These are phyloP conservation scores for Perca fluviatilis DNA, from an alignment of 2,113 vertebrate genomes.

Conservation along the genomic window DNA sequence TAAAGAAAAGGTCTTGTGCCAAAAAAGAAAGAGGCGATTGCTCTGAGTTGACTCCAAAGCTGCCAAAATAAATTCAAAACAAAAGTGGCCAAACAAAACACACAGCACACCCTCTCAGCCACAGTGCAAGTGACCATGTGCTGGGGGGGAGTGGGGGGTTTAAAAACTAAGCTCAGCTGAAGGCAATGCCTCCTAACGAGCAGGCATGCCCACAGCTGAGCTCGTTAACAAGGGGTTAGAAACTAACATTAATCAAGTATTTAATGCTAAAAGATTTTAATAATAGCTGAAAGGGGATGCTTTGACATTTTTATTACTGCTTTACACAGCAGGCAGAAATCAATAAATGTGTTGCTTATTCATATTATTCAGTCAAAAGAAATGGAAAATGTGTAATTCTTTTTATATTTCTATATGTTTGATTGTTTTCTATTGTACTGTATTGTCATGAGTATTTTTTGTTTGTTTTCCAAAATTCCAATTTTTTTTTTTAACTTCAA, in stretches of 20 bases:
- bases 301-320: too few relatives aligned
- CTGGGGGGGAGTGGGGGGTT: conserved; percentile 5
- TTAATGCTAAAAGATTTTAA: conserved; percentile 10
- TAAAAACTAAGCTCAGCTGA: conserved; percentile 39
- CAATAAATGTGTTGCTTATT: not conserved
- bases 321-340: not conserved
- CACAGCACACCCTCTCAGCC: not conserved
- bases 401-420: too few relatives aligned
- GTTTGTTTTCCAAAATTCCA: not conserved
- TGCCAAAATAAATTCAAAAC: not conserved
- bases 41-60: not conserved
- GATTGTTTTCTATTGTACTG: too few relatives aligned
- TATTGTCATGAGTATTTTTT: not conserved
- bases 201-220: conserved; percentile 3
- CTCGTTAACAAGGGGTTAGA: conserved; percentile 4
- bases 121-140: conserved; percentile 5
- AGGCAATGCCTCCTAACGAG: conserved; percentile 30
- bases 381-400: too few relatives aligned
- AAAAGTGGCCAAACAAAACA: not conserved
- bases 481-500: not conserved
- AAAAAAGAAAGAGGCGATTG: not conserved
- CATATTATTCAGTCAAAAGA: too few relatives aligned
- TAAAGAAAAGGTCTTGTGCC: conserved; percentile 2
- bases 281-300: too few relatives aligned
- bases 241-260: not conserved